These are phyloP conservation scores for Fragum fragum DNA, from an alignment of 2,888 invertebrate genomes.

Conservation along the genomic window DNA sequence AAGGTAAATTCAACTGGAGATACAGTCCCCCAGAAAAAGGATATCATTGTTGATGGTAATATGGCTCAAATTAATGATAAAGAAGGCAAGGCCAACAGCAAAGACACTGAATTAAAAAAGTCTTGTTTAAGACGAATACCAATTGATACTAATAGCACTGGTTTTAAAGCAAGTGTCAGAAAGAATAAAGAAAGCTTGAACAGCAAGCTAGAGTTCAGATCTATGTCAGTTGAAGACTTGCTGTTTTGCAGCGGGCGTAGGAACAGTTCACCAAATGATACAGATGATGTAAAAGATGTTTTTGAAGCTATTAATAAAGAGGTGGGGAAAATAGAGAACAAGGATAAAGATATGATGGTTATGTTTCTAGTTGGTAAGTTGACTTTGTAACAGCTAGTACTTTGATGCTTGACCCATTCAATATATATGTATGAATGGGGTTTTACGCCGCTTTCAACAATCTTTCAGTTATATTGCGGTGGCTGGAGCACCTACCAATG, in stretches of 20 bases:
- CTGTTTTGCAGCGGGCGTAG: conserved; percentile 43
- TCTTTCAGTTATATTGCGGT: too few relatives aligned
- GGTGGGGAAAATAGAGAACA: conserved; percentile 45
- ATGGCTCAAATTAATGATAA: not conserved
- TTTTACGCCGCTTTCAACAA: too few relatives aligned
- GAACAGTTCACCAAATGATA: not conserved
- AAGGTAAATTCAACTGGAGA: not conserved
- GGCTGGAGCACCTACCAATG: too few relatives aligned
- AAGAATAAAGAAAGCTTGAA: not conserved
- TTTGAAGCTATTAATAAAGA: conserved; percentile 64
- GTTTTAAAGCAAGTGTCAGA: not conserved
- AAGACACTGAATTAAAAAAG: not conserved
- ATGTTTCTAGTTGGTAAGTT: conserved; percentile 65
- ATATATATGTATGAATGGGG: too few relatives aligned
- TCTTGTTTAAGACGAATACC: not conserved
- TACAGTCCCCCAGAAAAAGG: not conserved
- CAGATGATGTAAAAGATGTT: conserved; percentile 45
- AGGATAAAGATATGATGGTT: conserved; percentile 59
- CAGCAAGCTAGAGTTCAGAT: conserved; percentile 28
- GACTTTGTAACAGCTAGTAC: not conserved
- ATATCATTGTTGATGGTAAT: not conserved
- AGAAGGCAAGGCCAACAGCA: not conserved
- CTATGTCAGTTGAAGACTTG: conserved; percentile 40
- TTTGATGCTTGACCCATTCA: too few relatives aligned
- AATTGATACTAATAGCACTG: not conserved